Evolutionary conservation across 2,888 invertebrate species (phyloP).

Genomic region (Leptinotarsa tumamoca): DNA sequence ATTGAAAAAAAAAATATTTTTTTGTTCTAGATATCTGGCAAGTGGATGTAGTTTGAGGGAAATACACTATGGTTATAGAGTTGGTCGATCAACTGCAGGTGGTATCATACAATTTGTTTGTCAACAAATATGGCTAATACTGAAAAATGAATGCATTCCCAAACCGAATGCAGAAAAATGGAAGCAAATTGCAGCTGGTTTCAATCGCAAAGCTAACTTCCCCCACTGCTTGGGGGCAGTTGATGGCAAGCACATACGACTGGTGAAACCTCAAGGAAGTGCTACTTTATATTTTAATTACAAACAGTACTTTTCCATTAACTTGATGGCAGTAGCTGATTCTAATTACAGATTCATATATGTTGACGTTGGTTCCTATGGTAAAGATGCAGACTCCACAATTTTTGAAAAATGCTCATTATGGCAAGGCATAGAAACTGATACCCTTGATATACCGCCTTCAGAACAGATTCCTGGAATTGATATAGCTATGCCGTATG

Average conservation of each 20-base stretch:
- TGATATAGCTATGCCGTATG: slow-evolving; percentile 24
- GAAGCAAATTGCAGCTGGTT: slow-evolving; percentile 26
- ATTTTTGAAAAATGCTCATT: slow-evolving; percentile 23
- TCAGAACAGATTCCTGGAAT: slow-evolving; percentile 23
- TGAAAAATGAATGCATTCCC: slow-evolving; percentile 29
- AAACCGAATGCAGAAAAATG: slow-evolving; percentile 26
- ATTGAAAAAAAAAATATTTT: slow-evolving; percentile 13
- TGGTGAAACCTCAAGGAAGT: slow-evolving; percentile 27
- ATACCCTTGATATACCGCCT: slow-evolving; percentile 18
- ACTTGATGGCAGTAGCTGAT: slow-evolving; percentile 48
- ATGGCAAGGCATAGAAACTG: slow-evolving; percentile 27
- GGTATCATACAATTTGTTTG: slow-evolving; percentile 27
- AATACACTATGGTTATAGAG: slow-evolving; percentile 29
- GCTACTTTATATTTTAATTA: slow-evolving; percentile 30
- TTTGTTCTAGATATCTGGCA: slow-evolving; percentile 16
- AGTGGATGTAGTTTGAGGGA: neutral
- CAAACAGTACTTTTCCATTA: slow-evolving; percentile 38
- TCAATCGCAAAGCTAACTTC: slow-evolving; percentile 20
- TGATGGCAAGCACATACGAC: slow-evolving; percentile 29
- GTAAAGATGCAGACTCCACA: slow-evolving; percentile 25
- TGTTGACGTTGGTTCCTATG: slow-evolving; percentile 25
- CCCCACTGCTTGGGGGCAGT: slow-evolving; percentile 8
- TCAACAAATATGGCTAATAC: slow-evolving; percentile 29
- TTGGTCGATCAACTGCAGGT: slow-evolving; percentile 30
- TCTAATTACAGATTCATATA: slow-evolving; percentile 18